Evolutionary conservation across 2,113 vertebrate genomes (phyloP), one percentile per base, ranked within the genome.

Genomic region (Scomber scombrus): DNA sequence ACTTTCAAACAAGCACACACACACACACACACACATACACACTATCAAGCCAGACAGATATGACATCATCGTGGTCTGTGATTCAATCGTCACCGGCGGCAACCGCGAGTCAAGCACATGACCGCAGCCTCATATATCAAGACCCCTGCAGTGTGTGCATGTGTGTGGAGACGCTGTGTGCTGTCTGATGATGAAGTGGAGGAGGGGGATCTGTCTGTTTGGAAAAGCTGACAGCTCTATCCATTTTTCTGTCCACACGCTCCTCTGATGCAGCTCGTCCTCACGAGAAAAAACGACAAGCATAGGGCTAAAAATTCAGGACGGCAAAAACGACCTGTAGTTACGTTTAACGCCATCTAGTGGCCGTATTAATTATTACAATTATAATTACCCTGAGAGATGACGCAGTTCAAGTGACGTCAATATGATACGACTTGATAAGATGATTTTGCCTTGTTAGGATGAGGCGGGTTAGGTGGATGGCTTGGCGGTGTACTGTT

Each of bases 61-160:
- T 91, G 87, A 91, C 87, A 87, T 92, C 91, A 92, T 89, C 55
- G 80, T 58, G 75, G 87, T 81, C 58, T 72, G 75, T 78, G 85
- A 88, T 87, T 86, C 81, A 79, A 58, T 85, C 85, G 54, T 69
- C 75, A 78, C 54, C 34, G 89, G 85, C 71, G 75, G 82, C 72
- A 60, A 85, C 88, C 52, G 21, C 69, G 19, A 81, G 80, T 69
- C 56, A 1, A 76, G 50, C 57, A 55, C 80, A 81, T 82, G 78
- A 86, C 68, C 81, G 26, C 81, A 88, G 61, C 67, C 66, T 65
- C 67, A 51, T 86, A 81, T 77, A 88, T 88, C 88, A 84, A 75
- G 74, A 80, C 86, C 81, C 81, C 84, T 58, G 67, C 57, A 11
- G 75, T 23, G 56, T 45, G 50, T 49, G 34, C 34, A 9, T 40